phyloP scores from a whole-genome alignment of 2,888 invertebrate species.

The Kuschelorhynchus macadamiae region DNA sequence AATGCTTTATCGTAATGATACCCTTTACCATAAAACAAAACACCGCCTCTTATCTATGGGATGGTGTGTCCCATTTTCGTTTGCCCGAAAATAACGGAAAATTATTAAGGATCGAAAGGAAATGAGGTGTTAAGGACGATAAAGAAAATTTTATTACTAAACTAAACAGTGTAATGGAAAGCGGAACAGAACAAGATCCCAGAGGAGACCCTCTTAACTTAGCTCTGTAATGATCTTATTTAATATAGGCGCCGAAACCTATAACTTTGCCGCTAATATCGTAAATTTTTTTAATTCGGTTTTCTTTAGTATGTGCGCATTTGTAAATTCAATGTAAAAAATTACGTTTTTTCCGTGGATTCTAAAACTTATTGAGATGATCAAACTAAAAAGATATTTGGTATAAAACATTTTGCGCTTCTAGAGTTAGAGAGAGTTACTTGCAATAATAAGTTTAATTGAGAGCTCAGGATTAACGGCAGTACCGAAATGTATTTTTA shows the following conservation, averaged over 20 bases:
- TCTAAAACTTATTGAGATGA: too few species aligned
- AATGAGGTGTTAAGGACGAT: conserved; percentile 49
- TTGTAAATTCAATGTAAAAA: too few species aligned
- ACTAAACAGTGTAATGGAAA: conserved; percentile 47
- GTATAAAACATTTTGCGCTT: too few species aligned
- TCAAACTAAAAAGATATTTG: too few species aligned
- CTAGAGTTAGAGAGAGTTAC: too few species aligned
- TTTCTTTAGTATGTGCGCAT: too few species aligned
- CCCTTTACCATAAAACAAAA: conserved; percentile 6
- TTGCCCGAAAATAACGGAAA: conserved; percentile 33
- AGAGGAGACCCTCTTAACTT: conserved; percentile 34
- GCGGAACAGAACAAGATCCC: conserved; percentile 41
- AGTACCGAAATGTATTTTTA: too few species aligned
- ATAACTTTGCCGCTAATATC: conserved; percentile 4
- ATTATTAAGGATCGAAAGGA: conserved; percentile 48
- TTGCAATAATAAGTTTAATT: too few species aligned
- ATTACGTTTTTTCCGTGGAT: too few species aligned
- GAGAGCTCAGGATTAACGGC: too few species aligned
- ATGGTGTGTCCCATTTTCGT: conserved; percentile 28
- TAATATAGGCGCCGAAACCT: conserved; percentile 6
- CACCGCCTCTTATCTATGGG: conserved; percentile 8
- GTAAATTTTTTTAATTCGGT: background rate
- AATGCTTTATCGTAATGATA: background rate
- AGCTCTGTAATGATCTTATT: conserved; percentile 17
- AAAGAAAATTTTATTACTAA: conserved; percentile 49